These are phyloP conservation scores for Flexamia atlantica DNA, from an alignment of 2,888 invertebrate genomes.

Conservation along the genomic window DNA sequence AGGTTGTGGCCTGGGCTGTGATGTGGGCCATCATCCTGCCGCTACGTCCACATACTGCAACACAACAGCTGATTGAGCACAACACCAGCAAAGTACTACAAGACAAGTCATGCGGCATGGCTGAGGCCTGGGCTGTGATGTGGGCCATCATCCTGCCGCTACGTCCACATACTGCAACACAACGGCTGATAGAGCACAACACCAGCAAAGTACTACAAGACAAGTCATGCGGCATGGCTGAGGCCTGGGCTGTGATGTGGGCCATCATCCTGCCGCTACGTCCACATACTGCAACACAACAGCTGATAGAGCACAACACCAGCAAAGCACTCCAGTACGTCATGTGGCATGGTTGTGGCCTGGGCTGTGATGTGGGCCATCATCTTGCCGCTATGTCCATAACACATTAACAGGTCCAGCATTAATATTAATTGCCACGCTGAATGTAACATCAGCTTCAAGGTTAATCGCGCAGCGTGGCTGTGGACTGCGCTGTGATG, in stretches of 20 bases:
- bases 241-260: constrained; percentile 64
- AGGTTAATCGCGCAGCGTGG: too few relatives aligned
- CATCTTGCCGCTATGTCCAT: too few relatives aligned
- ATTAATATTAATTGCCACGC: too few relatives aligned
- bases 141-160: constrained; percentile 16
- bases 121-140: constrained; percentile 64
- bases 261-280: constrained; percentile 75
- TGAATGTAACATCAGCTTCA: too few relatives aligned
- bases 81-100: constrained; percentile 90
- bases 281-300: constrained; percentile 72
- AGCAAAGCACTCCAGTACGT: constrained; percentile 92
- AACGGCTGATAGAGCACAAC: constrained; percentile 78
- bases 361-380: constrained; percentile 61
- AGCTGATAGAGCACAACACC: constrained; percentile 78
- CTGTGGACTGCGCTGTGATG: too few relatives aligned
- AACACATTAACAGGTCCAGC: too few relatives aligned
- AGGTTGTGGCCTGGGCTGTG: constrained; percentile 64
- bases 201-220: constrained; percentile 92
- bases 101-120: constrained; percentile 82
- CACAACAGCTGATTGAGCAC: constrained; percentile 82
- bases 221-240: constrained; percentile 79
- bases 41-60: constrained; percentile 78
- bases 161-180: too few relatives aligned
- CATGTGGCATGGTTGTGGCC: constrained; percentile 73
- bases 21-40: constrained; percentile 74